A percentile compares a stretch with the other conserved stretches of the same genome.
These are phyloP conservation scores for Tapera naevia DNA, from an alignment of 2,797 vertebrate species.

Conservation along the genomic window DNA sequence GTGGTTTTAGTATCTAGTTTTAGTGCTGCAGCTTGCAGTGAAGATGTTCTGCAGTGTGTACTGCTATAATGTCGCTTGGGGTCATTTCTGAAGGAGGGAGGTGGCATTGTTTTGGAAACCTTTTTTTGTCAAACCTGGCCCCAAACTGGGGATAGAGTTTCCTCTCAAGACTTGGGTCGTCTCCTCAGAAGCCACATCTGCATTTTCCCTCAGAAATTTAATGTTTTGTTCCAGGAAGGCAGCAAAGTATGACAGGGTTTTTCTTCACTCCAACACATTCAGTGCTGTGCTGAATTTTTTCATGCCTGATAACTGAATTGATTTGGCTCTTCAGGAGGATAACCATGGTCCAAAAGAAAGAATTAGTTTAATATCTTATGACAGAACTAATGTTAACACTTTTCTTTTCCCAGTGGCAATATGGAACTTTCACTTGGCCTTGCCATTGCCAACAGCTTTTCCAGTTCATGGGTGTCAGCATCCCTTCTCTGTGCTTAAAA, in stretches of 20 bases:
- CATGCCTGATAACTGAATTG: background rate
- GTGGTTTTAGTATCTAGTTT: background rate
- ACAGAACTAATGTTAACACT: conserved; percentile 5
- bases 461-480: background rate
- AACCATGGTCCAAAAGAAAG: background rate
- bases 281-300: background rate
- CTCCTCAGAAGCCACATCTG: background rate
- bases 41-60: background rate
- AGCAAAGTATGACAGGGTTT: background rate
- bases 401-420: background rate
- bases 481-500: background rate
- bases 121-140: background rate
- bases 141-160: background rate
- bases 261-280: background rate
- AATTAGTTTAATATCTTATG: conserved; percentile 22
- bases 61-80: background rate
- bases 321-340: background rate
- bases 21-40: background rate
- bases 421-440: background rate
- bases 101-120: background rate
- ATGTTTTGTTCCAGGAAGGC: background rate
- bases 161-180: background rate
- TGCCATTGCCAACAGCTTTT: conserved; percentile 10
- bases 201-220: background rate
- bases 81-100: background rate